Conservation (phyloP, 2,113 vertebrate species). For the Mustela lutreola region DNA sequence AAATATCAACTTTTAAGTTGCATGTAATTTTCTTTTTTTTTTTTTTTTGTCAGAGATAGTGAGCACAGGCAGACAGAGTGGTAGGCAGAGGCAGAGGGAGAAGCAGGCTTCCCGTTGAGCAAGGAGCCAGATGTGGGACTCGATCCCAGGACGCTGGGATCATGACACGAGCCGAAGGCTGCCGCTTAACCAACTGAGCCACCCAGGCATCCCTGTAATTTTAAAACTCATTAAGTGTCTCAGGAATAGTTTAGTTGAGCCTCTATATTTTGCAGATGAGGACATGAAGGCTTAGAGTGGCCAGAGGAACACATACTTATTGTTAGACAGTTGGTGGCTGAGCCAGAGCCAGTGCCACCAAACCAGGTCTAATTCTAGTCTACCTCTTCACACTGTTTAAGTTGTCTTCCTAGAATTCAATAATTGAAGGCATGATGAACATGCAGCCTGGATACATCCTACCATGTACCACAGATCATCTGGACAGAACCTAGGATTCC, state of each 20-base stretch:
- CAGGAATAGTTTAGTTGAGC: background rate
- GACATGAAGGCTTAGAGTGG: background rate
- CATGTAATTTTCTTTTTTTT: background rate
- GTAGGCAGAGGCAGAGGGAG: no score
- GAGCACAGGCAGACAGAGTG: no score
- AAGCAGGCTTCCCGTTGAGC: no score
- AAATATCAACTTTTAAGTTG: background rate
- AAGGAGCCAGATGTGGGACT: no score
- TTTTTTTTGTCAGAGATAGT: no score
- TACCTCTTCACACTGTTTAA: background rate
- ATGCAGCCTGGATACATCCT: background rate
- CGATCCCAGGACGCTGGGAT: no score
- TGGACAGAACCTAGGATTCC: background rate
- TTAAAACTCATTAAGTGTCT: background rate
- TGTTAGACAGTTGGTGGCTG: background rate
- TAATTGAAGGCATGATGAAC: background rate
- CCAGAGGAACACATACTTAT: rapidly evolving
- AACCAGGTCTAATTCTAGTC: background rate
- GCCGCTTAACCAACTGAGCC: no score
- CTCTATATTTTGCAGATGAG: background rate
- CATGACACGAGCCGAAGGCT: no score
- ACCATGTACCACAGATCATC: background rate
- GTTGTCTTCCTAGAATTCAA: background rate
- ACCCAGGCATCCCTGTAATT: background rate
- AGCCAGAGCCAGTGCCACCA: background rate